Percentiles rank a stretch among this genome's conserved stretches.
These are phyloP conservation scores for Isichthys henryi DNA, from an alignment of 2,113 vertebrate genomes.

Conservation along the genomic window DNA sequence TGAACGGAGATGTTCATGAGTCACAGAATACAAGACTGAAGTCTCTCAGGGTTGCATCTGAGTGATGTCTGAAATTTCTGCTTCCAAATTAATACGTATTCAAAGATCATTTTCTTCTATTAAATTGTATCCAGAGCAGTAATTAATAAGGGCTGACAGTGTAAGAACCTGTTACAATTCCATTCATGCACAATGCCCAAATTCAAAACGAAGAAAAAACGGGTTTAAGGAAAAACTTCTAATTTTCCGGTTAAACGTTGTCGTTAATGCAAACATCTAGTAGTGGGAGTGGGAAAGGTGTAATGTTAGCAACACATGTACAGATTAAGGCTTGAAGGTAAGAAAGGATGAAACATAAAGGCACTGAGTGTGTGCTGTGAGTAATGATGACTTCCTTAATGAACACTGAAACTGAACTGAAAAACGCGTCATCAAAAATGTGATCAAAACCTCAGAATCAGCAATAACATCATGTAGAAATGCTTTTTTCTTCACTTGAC, in stretches of 20 bases:
- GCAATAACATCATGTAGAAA: too few species aligned
- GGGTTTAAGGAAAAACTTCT: not conserved
- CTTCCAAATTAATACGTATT: not conserved
- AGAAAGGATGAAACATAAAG: too few species aligned
- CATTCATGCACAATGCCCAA: not conserved
- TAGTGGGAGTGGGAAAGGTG: too few species aligned
- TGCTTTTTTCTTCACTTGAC: too few species aligned
- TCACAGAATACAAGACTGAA: not conserved
- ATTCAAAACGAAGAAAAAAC: not conserved
- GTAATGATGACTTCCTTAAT: too few species aligned
- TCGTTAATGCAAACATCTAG: not conserved
- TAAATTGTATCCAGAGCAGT: not conserved
- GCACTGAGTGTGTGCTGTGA: too few species aligned
- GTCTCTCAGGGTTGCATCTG: not conserved
- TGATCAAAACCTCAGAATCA: too few species aligned
- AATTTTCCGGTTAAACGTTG: not conserved
- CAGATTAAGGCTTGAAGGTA: too few species aligned
- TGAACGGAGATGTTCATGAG: not conserved
- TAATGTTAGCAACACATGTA: too few species aligned
- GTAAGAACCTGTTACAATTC: not conserved
- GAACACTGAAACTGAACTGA: too few species aligned
- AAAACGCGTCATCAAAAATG: too few species aligned
- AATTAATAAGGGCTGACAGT: not conserved
- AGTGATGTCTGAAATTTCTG: not conserved
- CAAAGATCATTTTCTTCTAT: not conserved